phyloP scores from a whole-genome alignment of 2,888 invertebrate genomes.

The Lycaena phlaeas region DNA sequence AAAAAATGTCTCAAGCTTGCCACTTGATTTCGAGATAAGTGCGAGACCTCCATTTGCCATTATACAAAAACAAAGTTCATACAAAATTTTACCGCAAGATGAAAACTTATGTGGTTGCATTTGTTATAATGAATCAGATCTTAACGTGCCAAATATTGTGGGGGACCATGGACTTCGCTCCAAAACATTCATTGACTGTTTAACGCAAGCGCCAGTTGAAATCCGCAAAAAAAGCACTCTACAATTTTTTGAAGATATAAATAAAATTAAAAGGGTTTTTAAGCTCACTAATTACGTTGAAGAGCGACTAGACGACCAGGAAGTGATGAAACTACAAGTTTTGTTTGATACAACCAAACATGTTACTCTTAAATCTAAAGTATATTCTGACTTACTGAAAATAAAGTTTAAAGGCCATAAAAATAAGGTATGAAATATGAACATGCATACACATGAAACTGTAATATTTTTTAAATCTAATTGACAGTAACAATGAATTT shows the following conservation, averaged over 20 bases:
- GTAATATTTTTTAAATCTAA: not conserved
- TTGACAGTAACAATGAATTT: not conserved
- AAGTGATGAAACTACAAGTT: conserved; percentile 57
- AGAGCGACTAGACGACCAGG: conserved; percentile 52
- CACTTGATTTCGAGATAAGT: conserved; percentile 56
- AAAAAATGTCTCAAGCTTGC: conserved; percentile 68
- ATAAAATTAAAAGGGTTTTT: conserved; percentile 59
- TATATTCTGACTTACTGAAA: conserved; percentile 49
- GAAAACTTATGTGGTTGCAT: conserved; percentile 51
- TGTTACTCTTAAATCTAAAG: conserved; percentile 42
- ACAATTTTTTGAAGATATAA: conserved; percentile 57
- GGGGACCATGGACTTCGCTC: conserved; percentile 35
- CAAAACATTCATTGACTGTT: conserved; percentile 43
- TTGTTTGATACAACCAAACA: conserved; percentile 62
- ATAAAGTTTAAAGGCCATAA: conserved; percentile 59
- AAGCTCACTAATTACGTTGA: conserved; percentile 46
- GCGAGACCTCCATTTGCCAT: conserved; percentile 66
- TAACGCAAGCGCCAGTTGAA: conserved; percentile 48
- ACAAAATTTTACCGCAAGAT: conserved; percentile 43
- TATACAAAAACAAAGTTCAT: conserved; percentile 45
- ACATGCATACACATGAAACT: too few relatives aligned
- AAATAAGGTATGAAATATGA: conserved; percentile 39
- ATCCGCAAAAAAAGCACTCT: conserved; percentile 39
- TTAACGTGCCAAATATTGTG: conserved; percentile 38
- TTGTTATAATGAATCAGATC: conserved; percentile 44